Percentiles rank a stretch among this genome's conserved stretches.
Conservation (phyloP, 2,888 invertebrate species). For the Lasiommata megera region DNA sequence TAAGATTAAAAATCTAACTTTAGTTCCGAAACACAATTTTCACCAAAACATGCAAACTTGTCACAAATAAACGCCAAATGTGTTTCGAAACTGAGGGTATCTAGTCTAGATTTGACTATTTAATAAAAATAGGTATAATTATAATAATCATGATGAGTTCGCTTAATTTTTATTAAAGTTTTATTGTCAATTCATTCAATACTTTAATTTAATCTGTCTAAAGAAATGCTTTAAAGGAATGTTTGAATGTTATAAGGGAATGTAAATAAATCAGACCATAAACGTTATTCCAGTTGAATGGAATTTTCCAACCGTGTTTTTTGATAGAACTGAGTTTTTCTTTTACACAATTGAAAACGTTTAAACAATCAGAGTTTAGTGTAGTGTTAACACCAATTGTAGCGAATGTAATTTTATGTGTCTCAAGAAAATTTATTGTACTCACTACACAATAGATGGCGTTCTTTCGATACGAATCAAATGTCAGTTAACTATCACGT, state of each 20-base stretch:
- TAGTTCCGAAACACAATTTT: background rate
- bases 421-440: background rate
- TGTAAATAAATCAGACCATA: background rate
- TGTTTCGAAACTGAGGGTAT: background rate
- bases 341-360: background rate
- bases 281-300: background rate
- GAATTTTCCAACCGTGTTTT: background rate
- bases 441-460: too few relatives aligned
- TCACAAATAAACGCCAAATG: background rate
- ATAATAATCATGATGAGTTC: background rate
- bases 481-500: too few relatives aligned
- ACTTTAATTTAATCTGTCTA: slow-evolving; percentile 12
- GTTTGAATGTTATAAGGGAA: slow-evolving; percentile 7
- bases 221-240: slow-evolving; percentile 16
- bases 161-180: background rate
- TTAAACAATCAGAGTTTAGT: too few relatives aligned
- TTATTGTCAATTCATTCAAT: slow-evolving; percentile 27
- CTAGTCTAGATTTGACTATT: background rate
- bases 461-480: too few relatives aligned
- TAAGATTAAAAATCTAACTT: background rate
- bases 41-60: too few relatives aligned
- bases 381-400: background rate
- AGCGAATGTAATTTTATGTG: background rate
- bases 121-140: background rate
- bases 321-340: background rate